phyloP scores from a whole-genome alignment of 2,113 vertebrate species.

The Tetrax tetrax region DNA sequence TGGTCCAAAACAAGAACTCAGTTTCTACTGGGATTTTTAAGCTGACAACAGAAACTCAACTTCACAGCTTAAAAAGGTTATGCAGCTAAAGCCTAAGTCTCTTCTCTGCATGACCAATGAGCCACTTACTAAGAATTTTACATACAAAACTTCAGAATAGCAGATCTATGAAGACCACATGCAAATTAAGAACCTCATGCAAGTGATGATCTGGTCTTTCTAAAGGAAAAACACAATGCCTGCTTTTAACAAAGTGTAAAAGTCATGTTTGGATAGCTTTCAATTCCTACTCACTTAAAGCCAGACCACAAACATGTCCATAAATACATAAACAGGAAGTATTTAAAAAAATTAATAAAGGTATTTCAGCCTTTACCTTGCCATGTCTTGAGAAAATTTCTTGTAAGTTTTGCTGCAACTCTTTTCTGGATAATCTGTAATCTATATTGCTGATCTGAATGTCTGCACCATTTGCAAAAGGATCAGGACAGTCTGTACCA shows the following conservation, averaged over 20 bases:
- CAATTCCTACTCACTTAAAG: neutral
- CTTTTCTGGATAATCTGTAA: conserved; percentile 94
- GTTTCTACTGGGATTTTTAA: neutral
- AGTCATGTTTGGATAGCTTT: neutral
- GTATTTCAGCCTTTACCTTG: conserved; percentile 75
- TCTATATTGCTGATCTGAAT: conserved; percentile 93
- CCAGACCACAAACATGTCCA: neutral
- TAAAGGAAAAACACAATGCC: rapidly evolving
- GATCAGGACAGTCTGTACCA: conserved; percentile 74
- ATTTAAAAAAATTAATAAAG: neutral
- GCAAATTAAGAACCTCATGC: neutral
- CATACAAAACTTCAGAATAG: neutral
- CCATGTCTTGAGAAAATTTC: conserved; percentile 89
- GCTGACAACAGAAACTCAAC: neutral
- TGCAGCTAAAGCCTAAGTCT: neutral
- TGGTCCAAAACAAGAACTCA: neutral
- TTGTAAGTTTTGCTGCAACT: conserved; percentile 87
- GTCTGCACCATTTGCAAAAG: conserved; percentile 90
- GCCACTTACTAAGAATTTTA: neutral
- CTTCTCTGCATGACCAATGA: neutral
- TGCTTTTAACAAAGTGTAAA: neutral
- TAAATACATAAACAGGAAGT: neutral
- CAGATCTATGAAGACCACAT: neutral
- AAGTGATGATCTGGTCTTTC: neutral
- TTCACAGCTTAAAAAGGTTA: neutral